Percentiles rank a stretch among this genome's conserved stretches.
phyloP scores from a whole-genome alignment of 1,140 invertebrate genomes.

The Mamestra configurata region DNA sequence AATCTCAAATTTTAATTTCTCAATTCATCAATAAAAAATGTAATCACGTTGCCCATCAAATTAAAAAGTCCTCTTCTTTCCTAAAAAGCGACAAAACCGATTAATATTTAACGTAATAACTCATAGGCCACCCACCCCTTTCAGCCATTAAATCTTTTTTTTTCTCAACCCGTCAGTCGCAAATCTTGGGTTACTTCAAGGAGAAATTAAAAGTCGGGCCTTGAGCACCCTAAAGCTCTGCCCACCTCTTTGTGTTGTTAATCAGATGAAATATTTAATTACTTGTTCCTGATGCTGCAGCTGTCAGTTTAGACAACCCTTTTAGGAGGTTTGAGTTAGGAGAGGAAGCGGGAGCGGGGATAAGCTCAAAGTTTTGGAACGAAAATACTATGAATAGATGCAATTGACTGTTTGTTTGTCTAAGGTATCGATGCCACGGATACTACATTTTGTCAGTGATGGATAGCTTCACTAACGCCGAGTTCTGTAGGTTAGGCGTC shows the following conservation, averaged over 20 bases:
- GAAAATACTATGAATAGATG: no score
- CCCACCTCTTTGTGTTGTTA: constrained; percentile 74
- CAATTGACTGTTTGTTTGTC: no score
- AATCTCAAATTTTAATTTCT: not conserved
- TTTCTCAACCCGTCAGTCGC: constrained; percentile 72
- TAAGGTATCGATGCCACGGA: no score
- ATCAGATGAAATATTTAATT: constrained; percentile 87
- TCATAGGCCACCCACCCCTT: constrained; percentile 69
- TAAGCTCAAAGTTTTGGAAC: no score
- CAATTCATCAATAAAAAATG: not conserved
- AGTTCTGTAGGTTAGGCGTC: no score
- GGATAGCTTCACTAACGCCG: no score
- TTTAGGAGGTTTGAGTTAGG: constrained; percentile 56
- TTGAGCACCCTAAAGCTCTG: constrained; percentile 56
- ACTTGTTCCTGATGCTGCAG: constrained; percentile 69
- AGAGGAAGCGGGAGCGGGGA: constrained; percentile 22
- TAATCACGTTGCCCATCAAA: constrained; percentile 17
- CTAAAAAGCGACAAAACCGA: constrained; percentile 71
- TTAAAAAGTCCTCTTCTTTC: constrained; percentile 48
- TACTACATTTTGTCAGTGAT: no score
- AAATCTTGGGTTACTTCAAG: constrained; percentile 70
- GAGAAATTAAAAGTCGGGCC: constrained; percentile 83
- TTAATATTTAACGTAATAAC: constrained; percentile 73
- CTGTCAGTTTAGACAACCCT: constrained; percentile 75
- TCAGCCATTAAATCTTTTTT: constrained; percentile 72